phyloP scores from a whole-genome alignment of 2,797 vertebrate genomes.

The Argya squamiceps region DNA sequence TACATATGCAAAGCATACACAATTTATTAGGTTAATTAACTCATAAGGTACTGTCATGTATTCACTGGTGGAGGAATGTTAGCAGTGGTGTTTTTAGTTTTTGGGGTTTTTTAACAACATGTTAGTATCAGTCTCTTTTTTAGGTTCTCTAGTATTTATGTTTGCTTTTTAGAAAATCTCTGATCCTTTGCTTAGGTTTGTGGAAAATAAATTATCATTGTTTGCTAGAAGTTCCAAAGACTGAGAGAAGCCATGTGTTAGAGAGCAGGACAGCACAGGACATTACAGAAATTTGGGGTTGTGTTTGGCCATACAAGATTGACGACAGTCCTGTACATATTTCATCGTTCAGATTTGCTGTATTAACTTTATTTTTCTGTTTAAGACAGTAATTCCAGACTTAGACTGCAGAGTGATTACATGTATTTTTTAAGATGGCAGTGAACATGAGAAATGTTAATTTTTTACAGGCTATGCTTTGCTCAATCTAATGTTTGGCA shows the following conservation, averaged over 20 bases:
- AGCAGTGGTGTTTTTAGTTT: not conserved
- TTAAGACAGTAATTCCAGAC: not conserved
- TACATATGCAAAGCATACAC: not conserved
- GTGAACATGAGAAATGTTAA: not conserved
- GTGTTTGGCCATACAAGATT: not conserved
- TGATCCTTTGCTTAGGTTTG: not conserved
- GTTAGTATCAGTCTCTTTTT: not conserved
- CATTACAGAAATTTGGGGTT: not conserved
- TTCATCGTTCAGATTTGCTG: not conserved
- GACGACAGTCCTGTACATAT: not conserved
- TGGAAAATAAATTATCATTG: not conserved
- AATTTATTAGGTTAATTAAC: not conserved
- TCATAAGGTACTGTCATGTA: not conserved
- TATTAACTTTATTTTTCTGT: not conserved
- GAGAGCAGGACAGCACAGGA: not conserved
- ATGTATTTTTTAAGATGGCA: not conserved
- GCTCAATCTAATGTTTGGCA: not conserved
- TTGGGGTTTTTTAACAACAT: not conserved
- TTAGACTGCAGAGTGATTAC: not conserved
- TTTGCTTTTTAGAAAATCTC: not conserved
- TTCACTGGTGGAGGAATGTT: not conserved
- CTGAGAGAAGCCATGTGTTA: not conserved
- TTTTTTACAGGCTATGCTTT: not conserved
- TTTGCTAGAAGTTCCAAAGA: not conserved
- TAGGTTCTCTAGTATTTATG: not conserved